A percentile compares a stretch with the other conserved stretches of the same genome.
Conservation (phyloP, 53 echinoderm and acorn worm genomes). For the Hippasteria phrygiana region DNA sequence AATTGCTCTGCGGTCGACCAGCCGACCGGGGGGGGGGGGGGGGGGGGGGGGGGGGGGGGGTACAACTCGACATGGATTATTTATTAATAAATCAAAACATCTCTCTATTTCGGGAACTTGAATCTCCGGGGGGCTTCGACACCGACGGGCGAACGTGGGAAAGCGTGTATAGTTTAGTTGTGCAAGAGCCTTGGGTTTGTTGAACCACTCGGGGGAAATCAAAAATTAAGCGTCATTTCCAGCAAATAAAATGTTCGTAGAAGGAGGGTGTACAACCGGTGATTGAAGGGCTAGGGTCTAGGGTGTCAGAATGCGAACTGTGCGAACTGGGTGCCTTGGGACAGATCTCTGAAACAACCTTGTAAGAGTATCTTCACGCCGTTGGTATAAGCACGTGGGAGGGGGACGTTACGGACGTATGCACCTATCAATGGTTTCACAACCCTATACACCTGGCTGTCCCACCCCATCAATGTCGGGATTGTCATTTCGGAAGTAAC, state of each 20-base stretch:
- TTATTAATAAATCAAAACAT: slow-evolving; percentile 24
- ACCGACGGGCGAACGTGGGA: not conserved
- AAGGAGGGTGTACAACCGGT: not conserved
- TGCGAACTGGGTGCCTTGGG: not conserved
- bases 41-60: too few species aligned
- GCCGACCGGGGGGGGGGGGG: slow-evolving; percentile 35
- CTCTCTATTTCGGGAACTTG: not conserved
- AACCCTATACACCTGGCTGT: too few species aligned
- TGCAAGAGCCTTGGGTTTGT: too few species aligned
- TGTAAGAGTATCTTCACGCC: too few species aligned
- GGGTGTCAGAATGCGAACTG: not conserved
- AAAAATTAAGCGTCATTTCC: not conserved
- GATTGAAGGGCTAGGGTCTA: not conserved
- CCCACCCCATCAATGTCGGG: too few species aligned
- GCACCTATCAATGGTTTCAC: too few species aligned
- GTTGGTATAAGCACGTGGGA: too few species aligned
- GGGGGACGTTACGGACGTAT: too few species aligned
- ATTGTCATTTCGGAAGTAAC: too few species aligned
- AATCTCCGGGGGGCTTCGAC: not conserved
- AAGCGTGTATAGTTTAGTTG: too few species aligned
- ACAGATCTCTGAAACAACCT: too few species aligned
- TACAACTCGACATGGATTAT: slow-evolving; percentile 4
- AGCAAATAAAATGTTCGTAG: not conserved
- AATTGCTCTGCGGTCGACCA: not conserved
- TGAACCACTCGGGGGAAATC: too few species aligned